Base-by-base conservation (phyloP, 2,113 vertebrate species). In the Platichthys flesus region DNA sequence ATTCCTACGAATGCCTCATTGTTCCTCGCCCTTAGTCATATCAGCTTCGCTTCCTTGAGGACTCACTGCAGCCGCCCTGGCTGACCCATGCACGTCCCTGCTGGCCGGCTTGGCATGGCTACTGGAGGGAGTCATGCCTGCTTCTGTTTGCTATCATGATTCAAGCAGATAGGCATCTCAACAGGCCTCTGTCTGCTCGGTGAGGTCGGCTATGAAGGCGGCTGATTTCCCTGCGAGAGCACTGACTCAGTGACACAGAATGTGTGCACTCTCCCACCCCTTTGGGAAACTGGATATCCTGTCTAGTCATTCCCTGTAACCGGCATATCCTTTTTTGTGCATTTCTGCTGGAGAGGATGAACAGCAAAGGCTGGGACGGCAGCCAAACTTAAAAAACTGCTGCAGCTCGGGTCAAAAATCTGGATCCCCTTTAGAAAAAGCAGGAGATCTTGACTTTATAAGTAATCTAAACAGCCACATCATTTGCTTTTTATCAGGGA, bases 201-300 rank as follows among this genome's bases (percentile, higher is more conserved):
- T 42, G 81, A 73, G 87, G 72, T 86, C 26, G 67, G 18, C 74
- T 71, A 75, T 92, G 90, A 91, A 82, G 55, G 83, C 84, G 12
- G 20, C 74, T 9, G 64, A 68, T 69, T 79, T 87, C 76, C 67
- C 73, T 51, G 63, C 28, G 61, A 67, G 79, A 37, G 1, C 55
- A 76, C 83, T 88, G 85, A 93, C 65, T 91, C 88, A 92, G 74
- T 83, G 68, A 81, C 80, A 83, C 85, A 84, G 82, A 83, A 88
- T 87, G 87, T 64, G 87, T 45, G 81, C 59, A 62, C 81, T 78
- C 55, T 74, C 82, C 70, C 79, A 71, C 81, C 86, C 62, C 24
- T 47, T 56, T 57, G 79, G 84, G 90, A 85, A 89, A 76, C 78
- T 68, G 63, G 62, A 90, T 82, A 88, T 91, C 87, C 89, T 88